These are phyloP conservation scores for Toxonevra muliebris DNA, from an alignment of 2,888 invertebrate species.

Conservation along the genomic window DNA sequence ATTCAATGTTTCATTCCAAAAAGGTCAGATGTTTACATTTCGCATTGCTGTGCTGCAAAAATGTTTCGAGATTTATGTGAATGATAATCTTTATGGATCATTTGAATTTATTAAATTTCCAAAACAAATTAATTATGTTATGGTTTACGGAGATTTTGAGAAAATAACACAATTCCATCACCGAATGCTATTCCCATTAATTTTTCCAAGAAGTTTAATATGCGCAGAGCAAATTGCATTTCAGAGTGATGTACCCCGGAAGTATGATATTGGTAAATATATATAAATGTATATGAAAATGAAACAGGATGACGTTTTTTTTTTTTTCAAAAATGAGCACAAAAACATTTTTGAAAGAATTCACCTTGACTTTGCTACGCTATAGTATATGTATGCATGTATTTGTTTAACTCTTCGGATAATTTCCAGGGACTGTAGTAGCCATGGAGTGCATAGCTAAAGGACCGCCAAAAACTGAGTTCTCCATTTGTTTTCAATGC, in stretches of 20 bases:
- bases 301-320: too few species aligned
- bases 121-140: slow-evolving; percentile 60
- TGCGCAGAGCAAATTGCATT: slow-evolving; percentile 60
- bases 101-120: slow-evolving; percentile 62
- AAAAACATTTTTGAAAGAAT: too few species aligned
- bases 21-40: slow-evolving; percentile 61
- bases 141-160: slow-evolving; percentile 62
- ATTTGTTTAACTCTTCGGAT: too few species aligned
- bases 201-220: slow-evolving; percentile 58
- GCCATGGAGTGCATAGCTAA: slow-evolving; percentile 63
- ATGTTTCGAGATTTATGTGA: slow-evolving; percentile 64
- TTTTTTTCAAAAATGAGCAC: too few species aligned
- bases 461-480: slow-evolving; percentile 60
- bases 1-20: neutral
- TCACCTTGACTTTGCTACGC: too few species aligned
- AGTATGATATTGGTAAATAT: slow-evolving; percentile 58
- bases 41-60: slow-evolving; percentile 63
- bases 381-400: too few species aligned
- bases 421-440: slow-evolving; percentile 57
- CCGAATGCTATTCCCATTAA: slow-evolving; percentile 61
- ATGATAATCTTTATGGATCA: slow-evolving; percentile 62
- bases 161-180: slow-evolving; percentile 64
- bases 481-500: slow-evolving; percentile 63
- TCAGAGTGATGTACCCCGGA: slow-evolving; percentile 62
- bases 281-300: neutral